Percentiles rank a stretch among this genome's conserved stretches.
phyloP scores from a whole-genome alignment of 2,888 invertebrate species.

The Troides aeacus region DNA sequence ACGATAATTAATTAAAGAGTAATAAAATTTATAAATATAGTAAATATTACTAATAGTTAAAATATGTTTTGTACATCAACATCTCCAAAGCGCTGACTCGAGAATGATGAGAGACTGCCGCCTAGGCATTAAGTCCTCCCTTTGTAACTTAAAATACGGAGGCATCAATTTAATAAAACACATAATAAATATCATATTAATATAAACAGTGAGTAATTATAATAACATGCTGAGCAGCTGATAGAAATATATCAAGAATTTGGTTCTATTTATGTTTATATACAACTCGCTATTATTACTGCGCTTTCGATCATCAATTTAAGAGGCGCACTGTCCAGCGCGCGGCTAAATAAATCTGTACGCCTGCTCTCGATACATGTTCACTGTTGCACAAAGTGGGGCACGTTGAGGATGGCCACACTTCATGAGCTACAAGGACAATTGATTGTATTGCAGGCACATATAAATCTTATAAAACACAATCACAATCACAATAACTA shows the following conservation, averaged over 20 bases:
- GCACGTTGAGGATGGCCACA: slow-evolving; percentile 28
- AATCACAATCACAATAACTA: too few relatives aligned
- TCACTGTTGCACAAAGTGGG: slow-evolving; percentile 46
- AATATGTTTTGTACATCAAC: too few relatives aligned
- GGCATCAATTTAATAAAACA: too few relatives aligned
- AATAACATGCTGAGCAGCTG: background rate
- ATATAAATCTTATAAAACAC: background rate
- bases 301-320: slow-evolving; percentile 23
- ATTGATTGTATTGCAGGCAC: background rate
- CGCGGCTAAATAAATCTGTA: slow-evolving; percentile 35
- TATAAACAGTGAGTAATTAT: background rate
- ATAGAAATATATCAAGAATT: slow-evolving; percentile 2
- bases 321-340: slow-evolving; percentile 32
- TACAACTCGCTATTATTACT: slow-evolving; percentile 7
- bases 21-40: background rate
- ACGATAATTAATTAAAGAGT: background rate
- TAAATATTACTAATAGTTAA: background rate
- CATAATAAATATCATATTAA: background rate
- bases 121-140: too few relatives aligned
- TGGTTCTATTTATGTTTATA: slow-evolving; percentile 11
- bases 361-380: slow-evolving; percentile 37
- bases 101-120: too few relatives aligned
- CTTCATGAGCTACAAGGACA: background rate
- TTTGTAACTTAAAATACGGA: too few relatives aligned
- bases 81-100: too few relatives aligned